Evolutionary conservation across 2,888 invertebrate genomes (phyloP).

Genomic region (Nasonia oneida): DNA sequence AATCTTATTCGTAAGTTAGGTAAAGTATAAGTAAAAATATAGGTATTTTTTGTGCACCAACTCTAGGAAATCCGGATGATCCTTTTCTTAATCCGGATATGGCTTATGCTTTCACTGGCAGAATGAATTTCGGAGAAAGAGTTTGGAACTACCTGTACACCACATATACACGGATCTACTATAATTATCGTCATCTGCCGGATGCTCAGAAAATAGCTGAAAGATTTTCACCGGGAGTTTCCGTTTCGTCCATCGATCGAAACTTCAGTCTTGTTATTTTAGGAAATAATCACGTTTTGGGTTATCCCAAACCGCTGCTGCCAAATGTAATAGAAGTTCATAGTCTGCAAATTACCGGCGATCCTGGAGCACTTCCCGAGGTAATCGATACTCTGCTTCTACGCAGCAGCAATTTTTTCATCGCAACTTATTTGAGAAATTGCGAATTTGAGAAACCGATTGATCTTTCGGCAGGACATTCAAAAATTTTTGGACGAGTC

Average conservation of each 20-base stretch:
- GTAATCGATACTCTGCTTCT: constrained; percentile 34
- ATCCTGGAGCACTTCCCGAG: constrained; percentile 62
- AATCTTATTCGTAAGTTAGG: neutral
- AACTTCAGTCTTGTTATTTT: constrained; percentile 75
- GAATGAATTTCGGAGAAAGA: constrained; percentile 71
- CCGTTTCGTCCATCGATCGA: constrained; percentile 70
- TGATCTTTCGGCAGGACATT: constrained; percentile 71
- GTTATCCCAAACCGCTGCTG: constrained; percentile 74
- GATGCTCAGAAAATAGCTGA: constrained; percentile 70
- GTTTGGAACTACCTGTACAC: constrained; percentile 72
- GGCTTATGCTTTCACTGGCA: constrained; percentile 72
- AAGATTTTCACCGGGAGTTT: constrained; percentile 68
- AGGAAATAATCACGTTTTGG: constrained; percentile 75
- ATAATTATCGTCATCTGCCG: constrained; percentile 72
- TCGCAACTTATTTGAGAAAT: neutral
- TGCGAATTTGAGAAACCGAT: neutral
- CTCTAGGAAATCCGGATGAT: constrained; percentile 74
- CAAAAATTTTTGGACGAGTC: constrained; percentile 75
- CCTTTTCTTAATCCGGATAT: constrained; percentile 74
- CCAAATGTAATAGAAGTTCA: constrained; percentile 75
- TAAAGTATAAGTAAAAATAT: constrained; percentile 47
- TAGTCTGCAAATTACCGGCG: constrained; percentile 71
- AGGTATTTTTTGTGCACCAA: constrained; percentile 44
- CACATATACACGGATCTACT: constrained; percentile 72
- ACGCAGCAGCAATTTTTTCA: neutral